A percentile compares a stretch with the other conserved stretches of the same genome.
Conservation (phyloP, 2,113 vertebrate species). For the Crotalus tigris region DNA sequence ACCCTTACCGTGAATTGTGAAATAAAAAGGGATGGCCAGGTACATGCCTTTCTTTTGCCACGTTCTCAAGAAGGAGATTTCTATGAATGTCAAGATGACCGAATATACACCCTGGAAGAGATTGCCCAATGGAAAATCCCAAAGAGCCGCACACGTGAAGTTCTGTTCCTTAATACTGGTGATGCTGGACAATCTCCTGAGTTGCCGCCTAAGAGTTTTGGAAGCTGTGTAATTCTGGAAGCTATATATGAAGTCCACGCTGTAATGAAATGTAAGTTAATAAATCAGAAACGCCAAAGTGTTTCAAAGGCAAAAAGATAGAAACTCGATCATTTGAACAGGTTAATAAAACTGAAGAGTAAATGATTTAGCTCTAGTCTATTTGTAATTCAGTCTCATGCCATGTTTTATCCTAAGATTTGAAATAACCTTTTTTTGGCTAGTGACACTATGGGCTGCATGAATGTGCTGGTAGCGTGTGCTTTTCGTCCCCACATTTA, state of each 20-base stretch:
- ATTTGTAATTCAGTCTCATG: neutral
- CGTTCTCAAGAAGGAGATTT: slow-evolving; percentile 76
- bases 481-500: neutral
- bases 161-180: slow-evolving; percentile 67
- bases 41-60: slow-evolving; percentile 67
- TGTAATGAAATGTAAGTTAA: slow-evolving; percentile 82
- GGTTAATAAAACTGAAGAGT: neutral
- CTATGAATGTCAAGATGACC: slow-evolving; percentile 79
- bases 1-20: slow-evolving; percentile 64
- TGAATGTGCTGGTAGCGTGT: neutral
- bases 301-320: neutral
- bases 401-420: neutral
- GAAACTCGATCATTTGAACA: neutral
- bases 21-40: slow-evolving; percentile 58
- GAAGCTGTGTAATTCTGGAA: slow-evolving; percentile 68
- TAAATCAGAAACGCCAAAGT: slow-evolving; percentile 34
- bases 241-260: slow-evolving; percentile 82
- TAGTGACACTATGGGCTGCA: neutral
- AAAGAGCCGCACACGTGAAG: slow-evolving; percentile 70
- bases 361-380: neutral
- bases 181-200: slow-evolving; percentile 51
- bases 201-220: slow-evolving; percentile 68
- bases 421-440: neutral
- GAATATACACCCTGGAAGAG: slow-evolving; percentile 81
- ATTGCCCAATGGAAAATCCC: slow-evolving; percentile 82